Percentiles rank a stretch among this genome's conserved stretches.
Conservation (phyloP, 2,113 vertebrate genomes). For the Noctilio leporinus region DNA sequence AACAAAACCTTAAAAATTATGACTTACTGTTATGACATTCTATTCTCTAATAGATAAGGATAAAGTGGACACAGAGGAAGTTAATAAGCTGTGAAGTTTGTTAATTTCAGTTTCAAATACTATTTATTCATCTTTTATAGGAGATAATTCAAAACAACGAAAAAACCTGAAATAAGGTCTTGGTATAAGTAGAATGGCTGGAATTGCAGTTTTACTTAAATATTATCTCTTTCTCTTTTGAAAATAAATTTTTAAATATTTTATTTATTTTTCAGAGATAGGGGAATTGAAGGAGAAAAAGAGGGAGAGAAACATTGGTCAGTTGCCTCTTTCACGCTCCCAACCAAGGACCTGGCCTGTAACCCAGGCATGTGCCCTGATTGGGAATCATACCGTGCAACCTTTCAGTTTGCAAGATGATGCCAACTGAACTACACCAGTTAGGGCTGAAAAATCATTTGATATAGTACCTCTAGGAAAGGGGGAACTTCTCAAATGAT, state of each 20-base stretch:
- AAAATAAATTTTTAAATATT: not conserved
- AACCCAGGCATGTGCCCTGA: too few relatives aligned
- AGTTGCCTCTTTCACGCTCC: too few relatives aligned
- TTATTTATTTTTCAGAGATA: too few relatives aligned
- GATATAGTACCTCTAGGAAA: not conserved
- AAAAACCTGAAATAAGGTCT: not conserved
- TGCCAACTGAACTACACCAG: too few relatives aligned
- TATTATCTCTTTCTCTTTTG: not conserved
- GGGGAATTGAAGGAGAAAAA: too few relatives aligned
- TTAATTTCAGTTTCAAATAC: constrained; percentile 20
- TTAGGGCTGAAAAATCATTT: not conserved
- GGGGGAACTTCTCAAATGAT: not conserved
- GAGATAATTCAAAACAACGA: not conserved
- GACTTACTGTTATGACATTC: not conserved
- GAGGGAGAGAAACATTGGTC: too few relatives aligned
- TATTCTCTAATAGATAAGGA: constrained; percentile 16
- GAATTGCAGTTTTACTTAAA: constrained; percentile 22
- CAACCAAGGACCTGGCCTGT: too few relatives aligned
- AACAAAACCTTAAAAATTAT: constrained; percentile 12
- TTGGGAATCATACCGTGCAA: too few relatives aligned
- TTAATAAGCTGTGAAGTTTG: not conserved
- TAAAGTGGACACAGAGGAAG: not conserved
- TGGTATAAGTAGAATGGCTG: not conserved
- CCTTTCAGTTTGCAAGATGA: too few relatives aligned
- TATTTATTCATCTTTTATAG: not conserved